Evolutionary conservation across 2,113 vertebrate genomes (phyloP).

Genomic region (Antigone vipio): DNA sequence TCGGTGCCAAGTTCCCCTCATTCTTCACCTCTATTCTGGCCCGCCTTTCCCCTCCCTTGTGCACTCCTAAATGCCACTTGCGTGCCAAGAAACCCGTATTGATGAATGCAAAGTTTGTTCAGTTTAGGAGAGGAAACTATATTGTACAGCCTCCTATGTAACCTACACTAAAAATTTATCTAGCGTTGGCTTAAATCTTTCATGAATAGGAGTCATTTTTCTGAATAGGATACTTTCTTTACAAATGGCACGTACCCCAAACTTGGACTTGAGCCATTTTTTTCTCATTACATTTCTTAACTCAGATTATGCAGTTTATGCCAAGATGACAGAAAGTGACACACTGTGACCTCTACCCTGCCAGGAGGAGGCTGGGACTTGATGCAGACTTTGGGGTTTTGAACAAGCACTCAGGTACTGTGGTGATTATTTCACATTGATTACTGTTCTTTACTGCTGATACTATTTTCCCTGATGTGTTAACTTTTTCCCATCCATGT

Average conservation of each 20-base stretch:
- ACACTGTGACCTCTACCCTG: neutral
- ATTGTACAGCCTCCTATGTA: neutral
- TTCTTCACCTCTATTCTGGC: constrained; percentile 16
- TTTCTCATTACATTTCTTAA: neutral
- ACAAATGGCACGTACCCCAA: neutral
- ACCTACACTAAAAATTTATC: neutral
- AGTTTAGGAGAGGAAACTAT: neutral
- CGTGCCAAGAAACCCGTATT: neutral
- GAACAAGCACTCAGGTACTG: neutral
- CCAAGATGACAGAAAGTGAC: constrained; percentile 16
- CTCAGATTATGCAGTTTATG: neutral
- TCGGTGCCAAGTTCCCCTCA: constrained; percentile 3
- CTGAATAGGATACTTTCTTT: neutral
- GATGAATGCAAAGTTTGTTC: constrained; percentile 29
- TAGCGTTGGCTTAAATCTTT: neutral
- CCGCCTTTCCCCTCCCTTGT: neutral
- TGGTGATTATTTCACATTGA: neutral
- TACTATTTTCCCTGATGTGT: neutral
- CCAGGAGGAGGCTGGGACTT: neutral
- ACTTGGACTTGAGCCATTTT: neutral
- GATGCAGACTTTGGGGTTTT: neutral
- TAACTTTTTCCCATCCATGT: neutral
- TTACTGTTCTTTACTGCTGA: neutral
- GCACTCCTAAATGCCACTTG: neutral
- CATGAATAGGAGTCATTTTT: neutral